phyloP scores from a whole-genome alignment of 2,888 invertebrate genomes.

The Microctonus aethiopoides region DNA sequence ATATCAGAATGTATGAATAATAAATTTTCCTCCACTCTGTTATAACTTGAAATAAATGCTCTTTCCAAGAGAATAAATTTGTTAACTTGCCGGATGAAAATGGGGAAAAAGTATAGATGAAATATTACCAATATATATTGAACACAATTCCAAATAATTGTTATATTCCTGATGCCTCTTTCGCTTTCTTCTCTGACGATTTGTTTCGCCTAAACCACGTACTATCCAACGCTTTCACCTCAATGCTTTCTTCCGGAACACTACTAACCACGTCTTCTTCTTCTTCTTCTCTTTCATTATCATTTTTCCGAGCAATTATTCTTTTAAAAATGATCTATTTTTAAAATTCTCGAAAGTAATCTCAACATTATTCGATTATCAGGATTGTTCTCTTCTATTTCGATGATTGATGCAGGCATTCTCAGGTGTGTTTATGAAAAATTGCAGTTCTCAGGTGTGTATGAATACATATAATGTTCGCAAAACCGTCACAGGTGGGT shows the following conservation, averaged over 20 bases:
- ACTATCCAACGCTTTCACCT: conserved; percentile 19
- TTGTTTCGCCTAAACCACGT: conserved; percentile 17
- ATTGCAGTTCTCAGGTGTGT: background rate
- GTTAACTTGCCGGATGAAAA: too few relatives aligned
- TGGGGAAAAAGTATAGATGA: background rate
- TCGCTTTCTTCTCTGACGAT: conserved; percentile 24
- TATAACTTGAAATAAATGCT: too few relatives aligned
- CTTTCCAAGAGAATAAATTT: too few relatives aligned
- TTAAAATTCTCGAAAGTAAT: background rate
- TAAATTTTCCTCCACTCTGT: too few relatives aligned
- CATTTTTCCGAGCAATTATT: background rate
- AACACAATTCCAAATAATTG: background rate
- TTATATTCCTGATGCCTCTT: conserved; percentile 3
- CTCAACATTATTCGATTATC: background rate
- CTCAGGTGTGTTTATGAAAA: conserved; percentile 13
- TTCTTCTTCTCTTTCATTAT: background rate
- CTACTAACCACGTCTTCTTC: too few relatives aligned
- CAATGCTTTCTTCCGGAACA: conserved; percentile 20
- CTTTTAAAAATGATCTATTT: too few relatives aligned
- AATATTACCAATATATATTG: background rate
- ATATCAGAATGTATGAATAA: too few relatives aligned
- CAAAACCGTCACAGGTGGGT: conserved; percentile 15
- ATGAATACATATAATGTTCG: too few relatives aligned
- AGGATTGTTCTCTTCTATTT: too few relatives aligned
- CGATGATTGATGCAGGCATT: background rate